Percentiles rank a stretch among this genome's conserved stretches.
phyloP scores from a whole-genome alignment of 2,888 invertebrate genomes.

The Cataglyphis livida region DNA sequence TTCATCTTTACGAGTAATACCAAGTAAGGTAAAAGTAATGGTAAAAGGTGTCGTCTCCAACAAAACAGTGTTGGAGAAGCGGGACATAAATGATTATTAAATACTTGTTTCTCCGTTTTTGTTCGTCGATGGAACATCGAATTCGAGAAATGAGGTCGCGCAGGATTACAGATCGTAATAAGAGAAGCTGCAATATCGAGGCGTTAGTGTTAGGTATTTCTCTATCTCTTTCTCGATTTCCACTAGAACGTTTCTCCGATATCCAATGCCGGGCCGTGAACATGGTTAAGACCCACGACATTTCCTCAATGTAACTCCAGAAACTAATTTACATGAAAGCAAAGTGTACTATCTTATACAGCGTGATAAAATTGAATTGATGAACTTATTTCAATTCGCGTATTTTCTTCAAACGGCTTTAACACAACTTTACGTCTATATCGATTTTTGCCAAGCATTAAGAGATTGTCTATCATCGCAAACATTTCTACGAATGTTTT shows the following conservation, averaged over 20 bases:
- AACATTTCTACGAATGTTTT: slow-evolving; percentile 3
- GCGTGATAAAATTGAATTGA: slow-evolving; percentile 23
- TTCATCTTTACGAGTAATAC: background rate
- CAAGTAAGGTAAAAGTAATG: background rate
- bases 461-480: background rate
- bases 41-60: background rate
- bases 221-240: slow-evolving; percentile 7
- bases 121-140: slow-evolving; percentile 4
- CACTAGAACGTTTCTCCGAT: slow-evolving; percentile 22
- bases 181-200: slow-evolving; percentile 20
- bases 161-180: slow-evolving; percentile 16
- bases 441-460: background rate
- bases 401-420: background rate
- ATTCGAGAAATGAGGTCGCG: slow-evolving; percentile 6
- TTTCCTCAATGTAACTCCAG: slow-evolving; percentile 13
- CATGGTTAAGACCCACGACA: background rate
- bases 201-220: background rate
- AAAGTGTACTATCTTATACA: background rate
- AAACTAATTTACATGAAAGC: slow-evolving; percentile 24
- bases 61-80: slow-evolving; percentile 1
- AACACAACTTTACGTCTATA: background rate
- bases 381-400: background rate
- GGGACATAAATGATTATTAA: background rate
- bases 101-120: slow-evolving; percentile 30
- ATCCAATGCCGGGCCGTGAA: background rate